A percentile compares a stretch with the other conserved stretches of the same genome.
phyloP scores from a whole-genome alignment of 2,888 invertebrate species.

The Protodeltote pygarga region DNA sequence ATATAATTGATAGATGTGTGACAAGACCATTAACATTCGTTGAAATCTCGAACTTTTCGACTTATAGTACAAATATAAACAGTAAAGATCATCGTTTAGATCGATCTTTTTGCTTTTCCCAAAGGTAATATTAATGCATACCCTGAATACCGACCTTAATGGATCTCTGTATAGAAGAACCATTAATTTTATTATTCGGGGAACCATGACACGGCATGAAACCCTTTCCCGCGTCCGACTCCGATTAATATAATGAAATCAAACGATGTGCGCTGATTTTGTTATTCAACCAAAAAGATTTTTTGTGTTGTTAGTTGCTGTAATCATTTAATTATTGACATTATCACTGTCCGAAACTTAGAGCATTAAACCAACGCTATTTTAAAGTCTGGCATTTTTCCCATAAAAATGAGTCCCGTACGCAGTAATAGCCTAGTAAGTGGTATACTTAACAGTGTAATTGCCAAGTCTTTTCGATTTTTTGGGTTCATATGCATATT shows the following conservation, averaged over 20 bases:
- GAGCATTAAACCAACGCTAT: no score
- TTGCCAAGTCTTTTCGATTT: no score
- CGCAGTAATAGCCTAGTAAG: no score
- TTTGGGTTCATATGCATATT: no score
- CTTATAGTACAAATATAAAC: no score
- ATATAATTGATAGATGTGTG: no score
- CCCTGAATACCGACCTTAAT: constrained; percentile 62
- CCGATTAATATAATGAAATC: constrained; percentile 67
- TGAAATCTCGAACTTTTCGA: no score
- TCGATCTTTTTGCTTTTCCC: constrained; percentile 37
- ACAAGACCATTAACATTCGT: no score
- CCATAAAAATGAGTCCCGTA: no score
- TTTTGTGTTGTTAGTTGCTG: constrained; percentile 23
- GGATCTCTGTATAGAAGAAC: constrained; percentile 65
- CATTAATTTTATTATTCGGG: constrained; percentile 76
- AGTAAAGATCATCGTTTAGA: constrained; percentile 15
- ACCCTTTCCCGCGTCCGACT: constrained; percentile 61
- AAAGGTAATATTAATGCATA: constrained; percentile 48
- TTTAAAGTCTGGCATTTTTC: constrained; percentile 5
- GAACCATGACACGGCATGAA: constrained; percentile 68
- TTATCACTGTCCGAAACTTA: constrained; percentile 21
- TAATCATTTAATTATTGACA: constrained; percentile 31
- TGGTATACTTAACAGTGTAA: no score
- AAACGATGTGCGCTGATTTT: constrained; percentile 64
- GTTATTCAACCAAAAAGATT: constrained; percentile 43